phyloP scores from a whole-genome alignment of 1,140 invertebrate genomes.

The Heterodera carotae region DNA sequence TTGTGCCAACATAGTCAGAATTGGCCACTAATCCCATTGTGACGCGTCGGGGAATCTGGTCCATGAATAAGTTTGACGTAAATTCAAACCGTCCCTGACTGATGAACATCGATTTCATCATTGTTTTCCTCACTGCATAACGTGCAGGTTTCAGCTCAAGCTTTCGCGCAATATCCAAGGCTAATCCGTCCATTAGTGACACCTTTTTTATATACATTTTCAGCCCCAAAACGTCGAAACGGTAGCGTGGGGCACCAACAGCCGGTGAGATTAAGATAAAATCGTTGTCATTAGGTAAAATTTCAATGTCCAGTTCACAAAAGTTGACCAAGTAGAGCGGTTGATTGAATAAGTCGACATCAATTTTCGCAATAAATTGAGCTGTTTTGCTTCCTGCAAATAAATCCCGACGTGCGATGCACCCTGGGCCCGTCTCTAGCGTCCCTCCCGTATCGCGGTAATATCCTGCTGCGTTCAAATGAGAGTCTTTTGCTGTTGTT shows the following conservation, averaged over 20 bases:
- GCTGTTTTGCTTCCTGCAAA: no score
- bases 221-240: neutral
- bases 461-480: constrained; percentile 9
- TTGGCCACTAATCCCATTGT: constrained; percentile 21
- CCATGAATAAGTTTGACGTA: no score
- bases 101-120: constrained; percentile 24
- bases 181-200: constrained; percentile 10
- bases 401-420: no score
- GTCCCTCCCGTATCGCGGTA: neutral
- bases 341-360: neutral
- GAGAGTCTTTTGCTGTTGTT: constrained; percentile 6
- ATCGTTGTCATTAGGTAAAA: constrained; percentile 8
- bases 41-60: constrained; percentile 5
- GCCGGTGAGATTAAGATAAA: neutral
- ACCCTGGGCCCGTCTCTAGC: neutral
- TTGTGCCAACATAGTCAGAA: constrained; percentile 19
- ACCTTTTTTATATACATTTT: constrained; percentile 3
- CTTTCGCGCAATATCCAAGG: constrained; percentile 24
- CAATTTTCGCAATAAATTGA: no score
- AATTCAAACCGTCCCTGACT: neutral
- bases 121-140: constrained; percentile 30
- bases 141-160: constrained; percentile 26
- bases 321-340: neutral
- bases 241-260: neutral
- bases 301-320: neutral